These are phyloP conservation scores for Drosophila cracens DNA, from an alignment of 2,888 invertebrate genomes.

Conservation along the genomic window DNA sequence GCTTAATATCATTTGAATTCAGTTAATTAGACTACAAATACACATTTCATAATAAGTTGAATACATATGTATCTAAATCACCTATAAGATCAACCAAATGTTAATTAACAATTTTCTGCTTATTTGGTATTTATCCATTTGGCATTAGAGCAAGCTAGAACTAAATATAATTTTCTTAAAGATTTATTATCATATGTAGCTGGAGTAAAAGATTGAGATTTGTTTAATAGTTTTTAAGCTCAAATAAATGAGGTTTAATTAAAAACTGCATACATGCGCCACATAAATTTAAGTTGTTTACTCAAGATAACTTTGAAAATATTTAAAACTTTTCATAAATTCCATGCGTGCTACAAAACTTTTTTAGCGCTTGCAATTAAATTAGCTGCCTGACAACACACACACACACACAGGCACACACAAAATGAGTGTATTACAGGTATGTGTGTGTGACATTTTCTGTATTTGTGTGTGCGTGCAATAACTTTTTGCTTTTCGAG, in stretches of 20 bases:
- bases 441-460: constrained; percentile 1
- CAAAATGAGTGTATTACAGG: background rate
- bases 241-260: constrained; percentile 27
- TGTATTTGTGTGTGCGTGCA: constrained; percentile 13
- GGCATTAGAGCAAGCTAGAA: background rate
- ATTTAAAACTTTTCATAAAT: constrained; percentile 54
- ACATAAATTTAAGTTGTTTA: constrained; percentile 45
- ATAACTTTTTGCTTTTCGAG: constrained; percentile 50
- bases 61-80: constrained; percentile 20
- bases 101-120: constrained; percentile 35
- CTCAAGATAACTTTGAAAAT: constrained; percentile 31
- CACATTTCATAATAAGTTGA: background rate
- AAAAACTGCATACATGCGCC: constrained; percentile 13
- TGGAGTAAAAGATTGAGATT: background rate
- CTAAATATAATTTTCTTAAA: constrained; percentile 1
- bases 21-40: constrained; percentile 21
- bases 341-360: constrained; percentile 64
- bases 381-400: constrained; percentile 56
- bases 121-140: constrained; percentile 22
- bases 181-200: background rate
- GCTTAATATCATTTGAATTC: background rate
- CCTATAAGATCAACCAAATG: constrained; percentile 30
- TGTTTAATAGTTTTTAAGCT: constrained; percentile 7
- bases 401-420: constrained; percentile 18
- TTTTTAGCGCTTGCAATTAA: constrained; percentile 69